These are phyloP conservation scores for Ectropis grisescens DNA, from an alignment of 1,140 invertebrate species.

Conservation along the genomic window DNA sequence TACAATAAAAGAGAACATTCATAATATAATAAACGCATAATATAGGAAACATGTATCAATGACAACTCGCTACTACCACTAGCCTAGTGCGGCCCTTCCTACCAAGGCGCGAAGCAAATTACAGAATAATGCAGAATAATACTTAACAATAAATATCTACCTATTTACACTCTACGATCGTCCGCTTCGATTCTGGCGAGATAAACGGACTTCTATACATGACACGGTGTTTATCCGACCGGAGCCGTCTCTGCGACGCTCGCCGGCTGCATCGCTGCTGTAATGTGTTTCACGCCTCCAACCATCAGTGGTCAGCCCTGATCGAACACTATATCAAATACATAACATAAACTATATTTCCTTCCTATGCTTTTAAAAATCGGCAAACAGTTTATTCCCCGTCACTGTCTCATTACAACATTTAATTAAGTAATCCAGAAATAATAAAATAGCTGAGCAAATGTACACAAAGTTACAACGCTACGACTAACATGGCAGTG, in stretches of 20 bases:
- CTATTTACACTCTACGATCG: slow-evolving; percentile 40
- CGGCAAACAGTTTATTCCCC: no score
- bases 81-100: slow-evolving; percentile 16
- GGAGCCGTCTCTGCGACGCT: not conserved
- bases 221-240: not conserved
- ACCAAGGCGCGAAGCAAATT: slow-evolving; percentile 51
- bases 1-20: slow-evolving; percentile 66
- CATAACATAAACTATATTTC: not conserved
- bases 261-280: slow-evolving; percentile 30
- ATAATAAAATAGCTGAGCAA: no score
- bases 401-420: no score
- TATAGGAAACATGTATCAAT: slow-evolving; percentile 61
- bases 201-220: slow-evolving; percentile 4
- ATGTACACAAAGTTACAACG: no score
- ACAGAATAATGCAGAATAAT: slow-evolving; percentile 45
- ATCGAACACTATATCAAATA: not conserved
- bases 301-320: no score
- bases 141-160: slow-evolving; percentile 61
- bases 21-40: slow-evolving; percentile 61
- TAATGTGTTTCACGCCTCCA: slow-evolving; percentile 61
- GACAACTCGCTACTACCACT: slow-evolving; percentile 45
- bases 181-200: slow-evolving; percentile 18
- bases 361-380: no score
- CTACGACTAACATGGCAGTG: slow-evolving; percentile 59
- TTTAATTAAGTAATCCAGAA: no score